phyloP scores from a whole-genome alignment of 2,113 vertebrate genomes.

The Chloebia gouldiae region DNA sequence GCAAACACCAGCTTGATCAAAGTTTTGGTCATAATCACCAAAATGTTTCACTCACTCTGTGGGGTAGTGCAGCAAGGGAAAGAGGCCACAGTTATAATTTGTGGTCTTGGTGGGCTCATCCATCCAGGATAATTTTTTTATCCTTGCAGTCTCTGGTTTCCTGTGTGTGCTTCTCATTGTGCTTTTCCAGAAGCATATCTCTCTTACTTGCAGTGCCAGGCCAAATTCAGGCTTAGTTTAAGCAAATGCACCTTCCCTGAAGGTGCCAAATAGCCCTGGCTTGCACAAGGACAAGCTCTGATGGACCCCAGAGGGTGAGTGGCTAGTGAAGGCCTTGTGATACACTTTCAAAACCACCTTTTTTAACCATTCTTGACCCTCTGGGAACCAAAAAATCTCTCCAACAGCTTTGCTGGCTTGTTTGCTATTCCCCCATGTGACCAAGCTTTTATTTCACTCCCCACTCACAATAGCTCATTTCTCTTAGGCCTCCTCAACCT shows the following conservation, averaged over 20 bases:
- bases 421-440: not conserved
- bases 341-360: not conserved
- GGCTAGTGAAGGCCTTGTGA: not conserved
- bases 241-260: not conserved
- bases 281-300: not conserved
- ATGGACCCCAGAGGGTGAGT: not conserved
- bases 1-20: not conserved
- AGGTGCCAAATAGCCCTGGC: not conserved
- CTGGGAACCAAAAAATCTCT: not conserved
- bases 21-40: not conserved
- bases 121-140: not conserved
- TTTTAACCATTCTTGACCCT: not conserved
- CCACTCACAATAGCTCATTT: not conserved
- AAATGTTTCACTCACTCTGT: not conserved
- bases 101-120: not conserved
- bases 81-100: not conserved
- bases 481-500: not conserved
- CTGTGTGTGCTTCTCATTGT: not conserved
- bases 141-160: not conserved
- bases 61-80: not conserved
- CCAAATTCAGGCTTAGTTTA: not conserved
- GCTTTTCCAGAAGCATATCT: not conserved
- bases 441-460: not conserved
- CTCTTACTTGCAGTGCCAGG: not conserved
- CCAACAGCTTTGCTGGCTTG: not conserved